Conservation (phyloP, 92 coral and sea anemone species). For the Phenganax stokvisi region DNA sequence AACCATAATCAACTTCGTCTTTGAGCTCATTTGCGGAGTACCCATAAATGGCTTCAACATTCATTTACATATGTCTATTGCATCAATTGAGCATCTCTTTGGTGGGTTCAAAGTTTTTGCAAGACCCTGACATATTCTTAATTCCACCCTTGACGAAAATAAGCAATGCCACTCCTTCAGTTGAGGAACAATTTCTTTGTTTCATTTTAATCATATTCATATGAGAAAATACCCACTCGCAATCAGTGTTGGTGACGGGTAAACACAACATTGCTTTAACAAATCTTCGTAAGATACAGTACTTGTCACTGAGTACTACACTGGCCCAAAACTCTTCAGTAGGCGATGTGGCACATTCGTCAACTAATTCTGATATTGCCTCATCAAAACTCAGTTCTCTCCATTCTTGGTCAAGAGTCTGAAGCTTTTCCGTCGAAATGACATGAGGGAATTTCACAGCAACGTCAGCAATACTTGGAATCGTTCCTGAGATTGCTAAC, state of each 20-base stretch:
- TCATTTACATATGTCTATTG: conserved; percentile 11
- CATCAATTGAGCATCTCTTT: conserved; percentile 17
- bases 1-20: background rate
- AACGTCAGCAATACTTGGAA: background rate
- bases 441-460: conserved; percentile 6
- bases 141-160: conserved; percentile 24
- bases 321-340: conserved; percentile 31
- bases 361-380: conserved; percentile 17
- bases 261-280: conserved; percentile 25
- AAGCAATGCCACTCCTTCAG: conserved; percentile 27
- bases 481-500: conserved; percentile 7
- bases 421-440: conserved; percentile 12
- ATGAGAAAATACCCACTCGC: conserved; percentile 24
- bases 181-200: conserved; percentile 24
- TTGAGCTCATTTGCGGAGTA: background rate
- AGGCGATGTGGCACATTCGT: conserved; percentile 17
- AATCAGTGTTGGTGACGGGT: conserved; percentile 13
- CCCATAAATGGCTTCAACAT: conserved; percentile 24
- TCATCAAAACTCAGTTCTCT: conserved; percentile 25
- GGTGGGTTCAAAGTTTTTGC: conserved; percentile 14
- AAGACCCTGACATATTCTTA: conserved; percentile 13
- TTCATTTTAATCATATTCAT: conserved; percentile 13
- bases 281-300: background rate
- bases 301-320: conserved; percentile 10
- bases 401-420: conserved; percentile 26